A percentile compares a stretch with the other conserved stretches of the same genome.
Conservation (phyloP, 2,888 invertebrate genomes). For the Sminthurinus aureus region DNA sequence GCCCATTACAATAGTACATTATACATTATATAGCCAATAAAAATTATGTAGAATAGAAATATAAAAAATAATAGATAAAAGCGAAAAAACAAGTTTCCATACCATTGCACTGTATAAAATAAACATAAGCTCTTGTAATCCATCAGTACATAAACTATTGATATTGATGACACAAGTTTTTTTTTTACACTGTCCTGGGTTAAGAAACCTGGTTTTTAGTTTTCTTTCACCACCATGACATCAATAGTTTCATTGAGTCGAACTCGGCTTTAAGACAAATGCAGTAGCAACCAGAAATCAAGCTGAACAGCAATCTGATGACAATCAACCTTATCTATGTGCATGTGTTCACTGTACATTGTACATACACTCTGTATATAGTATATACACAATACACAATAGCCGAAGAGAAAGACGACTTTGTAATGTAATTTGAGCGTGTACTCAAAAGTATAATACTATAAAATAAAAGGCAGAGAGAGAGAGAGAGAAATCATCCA, state of each 20-base stretch:
- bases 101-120: neutral
- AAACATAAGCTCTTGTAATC: neutral
- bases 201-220: neutral
- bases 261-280: constrained; percentile 17
- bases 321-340: constrained; percentile 12
- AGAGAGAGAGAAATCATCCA: constrained; percentile 3
- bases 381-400: neutral
- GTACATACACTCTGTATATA: neutral
- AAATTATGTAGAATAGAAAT: constrained; percentile 14
- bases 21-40: constrained; percentile 35
- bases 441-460: constrained; percentile 5
- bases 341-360: neutral
- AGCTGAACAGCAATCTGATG: constrained; percentile 28
- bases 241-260: neutral
- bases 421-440: constrained; percentile 29
- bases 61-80: constrained; percentile 2
- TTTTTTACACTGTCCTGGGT: neutral
- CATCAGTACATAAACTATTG: neutral
- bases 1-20: constrained; percentile 29
- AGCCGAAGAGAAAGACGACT: neutral
- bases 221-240: neutral
- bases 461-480: neutral
- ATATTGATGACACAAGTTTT: constrained; percentile 33
- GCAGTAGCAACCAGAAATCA: constrained; percentile 23
- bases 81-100: constrained; percentile 10